These are phyloP conservation scores for Pseudomyrmex pallidus DNA, from an alignment of 1,140 invertebrate species.

Conservation along the genomic window DNA sequence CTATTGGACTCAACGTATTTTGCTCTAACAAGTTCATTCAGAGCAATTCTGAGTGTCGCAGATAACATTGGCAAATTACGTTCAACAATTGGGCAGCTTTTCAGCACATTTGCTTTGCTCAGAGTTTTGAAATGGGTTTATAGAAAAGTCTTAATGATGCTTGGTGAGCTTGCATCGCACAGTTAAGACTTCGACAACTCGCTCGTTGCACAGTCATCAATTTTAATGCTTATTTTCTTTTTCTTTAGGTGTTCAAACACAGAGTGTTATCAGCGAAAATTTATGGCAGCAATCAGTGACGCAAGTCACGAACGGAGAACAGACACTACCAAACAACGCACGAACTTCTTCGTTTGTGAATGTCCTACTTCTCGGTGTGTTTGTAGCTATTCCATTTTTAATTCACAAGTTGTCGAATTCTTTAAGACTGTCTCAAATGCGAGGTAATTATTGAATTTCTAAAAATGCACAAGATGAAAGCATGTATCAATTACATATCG, in stretches of 20 bases:
- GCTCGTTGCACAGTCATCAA: background rate
- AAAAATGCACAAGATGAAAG: background rate
- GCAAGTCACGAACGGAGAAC: constrained; percentile 78
- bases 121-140: constrained; percentile 92
- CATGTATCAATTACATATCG: constrained; percentile 11
- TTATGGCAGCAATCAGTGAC: constrained; percentile 79
- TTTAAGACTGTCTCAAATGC: constrained; percentile 76
- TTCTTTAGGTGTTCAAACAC: constrained; percentile 81
- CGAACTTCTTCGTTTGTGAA: constrained; percentile 88
- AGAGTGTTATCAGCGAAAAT: constrained; percentile 83
- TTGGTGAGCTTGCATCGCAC: constrained; percentile 85
- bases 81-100: constrained; percentile 92
- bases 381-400: constrained; percentile 95
- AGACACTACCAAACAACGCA: constrained; percentile 41
- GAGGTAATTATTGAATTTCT: constrained; percentile 78
- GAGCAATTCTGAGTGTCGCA: constrained; percentile 97
- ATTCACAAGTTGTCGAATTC: constrained; percentile 93
- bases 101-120: constrained; percentile 93
- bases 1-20: constrained; percentile 98
- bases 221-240: constrained; percentile 26
- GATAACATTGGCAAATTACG: constrained; percentile 96
- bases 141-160: constrained; percentile 89
- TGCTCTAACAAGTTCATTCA: constrained; percentile 97
- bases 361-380: constrained; percentile 93
- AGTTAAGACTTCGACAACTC: background rate